Evolutionary conservation across 2,888 invertebrate species (phyloP).

Genomic region (Drosophila yooni): DNA sequence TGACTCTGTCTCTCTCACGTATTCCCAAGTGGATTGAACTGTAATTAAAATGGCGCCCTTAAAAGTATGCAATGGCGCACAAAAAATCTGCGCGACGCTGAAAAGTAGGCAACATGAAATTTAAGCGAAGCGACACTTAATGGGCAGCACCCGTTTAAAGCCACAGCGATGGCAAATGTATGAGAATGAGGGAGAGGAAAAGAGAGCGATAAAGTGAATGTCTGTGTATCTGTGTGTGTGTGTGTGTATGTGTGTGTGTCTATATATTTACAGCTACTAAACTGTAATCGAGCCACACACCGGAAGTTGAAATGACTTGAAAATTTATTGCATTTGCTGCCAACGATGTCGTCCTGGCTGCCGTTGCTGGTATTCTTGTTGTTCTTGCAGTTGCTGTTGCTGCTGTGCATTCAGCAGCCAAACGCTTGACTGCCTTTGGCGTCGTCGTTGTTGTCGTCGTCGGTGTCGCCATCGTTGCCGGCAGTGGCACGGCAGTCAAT

Average conservation of each 20-base stretch:
- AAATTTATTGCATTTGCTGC: conserved; percentile 80
- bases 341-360: conserved; percentile 25
- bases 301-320: conserved; percentile 80
- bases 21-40: conserved; percentile 60
- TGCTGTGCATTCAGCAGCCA: conserved; percentile 61
- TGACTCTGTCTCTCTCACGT: not conserved
- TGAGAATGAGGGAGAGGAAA: not conserved
- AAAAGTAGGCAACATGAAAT: conserved; percentile 48
- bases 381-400: conserved; percentile 30
- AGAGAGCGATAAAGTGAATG: not conserved
- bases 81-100: conserved; percentile 16
- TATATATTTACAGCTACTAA: conserved; percentile 77
- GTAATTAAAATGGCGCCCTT: conserved; percentile 63
- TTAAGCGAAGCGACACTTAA: conserved; percentile 11
- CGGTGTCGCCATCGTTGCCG: conserved; percentile 34
- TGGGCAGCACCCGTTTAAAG: conserved; percentile 15
- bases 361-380: conserved; percentile 15
- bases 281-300: conserved; percentile 79
- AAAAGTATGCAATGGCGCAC: conserved; percentile 25
- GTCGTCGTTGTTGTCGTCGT: conserved; percentile 36
- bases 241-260: conserved; percentile 26
- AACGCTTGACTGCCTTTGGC: conserved; percentile 67
- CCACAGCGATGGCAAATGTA: conserved; percentile 1
- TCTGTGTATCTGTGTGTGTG: conserved; percentile 5
- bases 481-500: conserved; percentile 78